phyloP scores from a whole-genome alignment of 1,140 invertebrate species.

The Sipha flava region DNA sequence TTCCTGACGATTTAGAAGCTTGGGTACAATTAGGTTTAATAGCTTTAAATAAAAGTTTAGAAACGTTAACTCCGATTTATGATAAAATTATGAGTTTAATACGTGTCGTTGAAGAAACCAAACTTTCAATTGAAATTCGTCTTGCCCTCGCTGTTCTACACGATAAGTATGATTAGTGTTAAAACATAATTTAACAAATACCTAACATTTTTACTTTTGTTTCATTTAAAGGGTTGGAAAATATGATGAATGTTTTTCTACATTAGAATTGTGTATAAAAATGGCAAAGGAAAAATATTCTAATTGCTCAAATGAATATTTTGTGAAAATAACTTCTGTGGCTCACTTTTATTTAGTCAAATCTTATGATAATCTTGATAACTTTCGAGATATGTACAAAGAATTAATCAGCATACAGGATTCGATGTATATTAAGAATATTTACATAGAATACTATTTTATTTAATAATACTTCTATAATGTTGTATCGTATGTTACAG shows the following conservation, averaged over 20 bases:
- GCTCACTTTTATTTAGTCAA: conserved; percentile 89
- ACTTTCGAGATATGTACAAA: conserved; percentile 86
- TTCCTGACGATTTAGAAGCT: conserved; percentile 95
- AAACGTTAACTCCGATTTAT: conserved; percentile 82
- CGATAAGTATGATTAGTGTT: conserved; percentile 54
- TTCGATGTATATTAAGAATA: conserved; percentile 98
- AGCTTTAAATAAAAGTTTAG: too few relatives aligned
- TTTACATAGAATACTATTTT: conserved; percentile 55
- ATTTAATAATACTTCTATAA: not conserved
- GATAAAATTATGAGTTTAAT: conserved; percentile 87
- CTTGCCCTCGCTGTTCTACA: conserved; percentile 95
- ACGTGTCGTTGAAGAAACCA: conserved; percentile 74
- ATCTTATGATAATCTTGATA: conserved; percentile 93
- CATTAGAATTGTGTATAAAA: conserved; percentile 76
- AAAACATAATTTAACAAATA: not conserved
- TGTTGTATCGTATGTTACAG: conserved; percentile 40
- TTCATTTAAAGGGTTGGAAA: conserved; percentile 58
- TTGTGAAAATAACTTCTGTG: too few relatives aligned
- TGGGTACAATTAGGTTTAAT: conserved; percentile 95
- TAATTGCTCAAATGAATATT: too few relatives aligned
- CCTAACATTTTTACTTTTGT: not conserved
- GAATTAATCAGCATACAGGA: too few relatives aligned
- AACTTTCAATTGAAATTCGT: conserved; percentile 93
- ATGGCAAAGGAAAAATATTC: conserved; percentile 71
- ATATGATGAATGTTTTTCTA: conserved; percentile 70